Base-by-base conservation (phyloP, 2,113 vertebrate genomes). In the Bambusicola thoracicus region DNA sequence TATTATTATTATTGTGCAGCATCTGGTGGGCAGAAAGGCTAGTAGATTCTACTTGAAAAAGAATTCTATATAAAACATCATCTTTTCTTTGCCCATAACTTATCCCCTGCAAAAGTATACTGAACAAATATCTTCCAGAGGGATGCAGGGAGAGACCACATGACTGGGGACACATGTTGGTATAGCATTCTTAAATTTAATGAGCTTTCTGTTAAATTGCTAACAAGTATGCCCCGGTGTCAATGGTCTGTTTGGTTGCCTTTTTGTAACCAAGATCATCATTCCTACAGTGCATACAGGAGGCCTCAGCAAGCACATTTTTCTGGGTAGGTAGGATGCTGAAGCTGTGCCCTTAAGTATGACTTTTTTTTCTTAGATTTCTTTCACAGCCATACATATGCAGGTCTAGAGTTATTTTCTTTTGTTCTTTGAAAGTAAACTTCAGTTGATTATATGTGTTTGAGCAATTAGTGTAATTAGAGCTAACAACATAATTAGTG, bases 391-490 rank as follows among this genome's bases (percentile, higher is more conserved):
- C 46, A 8, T 73, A 30, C 51, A 67, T 75, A 73, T 68, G 77
- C 89, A 89, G 51, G 90, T 83, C 80, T 95, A 68, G 86, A 85
- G 94, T 84, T 82, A 89, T 75, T 94, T 94, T 85, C 85, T 97
- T 96, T 96, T 97, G 97, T 98, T 96, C 88, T 95, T 91, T 86
- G 86, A 59, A 88, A 96, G 93, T 96, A 70, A 90, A 93, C 90
- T 93, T 94, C 80, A 70, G 85, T 90, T 92, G 81, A 94, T 97
- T 97, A 96, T 92, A 63, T 96, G 82, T 93, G 72, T 95, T 97
- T 98, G 96, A 97, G 95, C 96, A 97, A 97, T 98, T 98, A 97
- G 97, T 61, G 40, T 95, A 97, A 98, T 98, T 97, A 96, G 88
- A 80, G 75, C 88, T 95, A 96, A 96, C 88, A 90, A 70, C 80